phyloP scores from a whole-genome alignment of 2,888 invertebrate species.

The Mesorhabditis sp. region DNA sequence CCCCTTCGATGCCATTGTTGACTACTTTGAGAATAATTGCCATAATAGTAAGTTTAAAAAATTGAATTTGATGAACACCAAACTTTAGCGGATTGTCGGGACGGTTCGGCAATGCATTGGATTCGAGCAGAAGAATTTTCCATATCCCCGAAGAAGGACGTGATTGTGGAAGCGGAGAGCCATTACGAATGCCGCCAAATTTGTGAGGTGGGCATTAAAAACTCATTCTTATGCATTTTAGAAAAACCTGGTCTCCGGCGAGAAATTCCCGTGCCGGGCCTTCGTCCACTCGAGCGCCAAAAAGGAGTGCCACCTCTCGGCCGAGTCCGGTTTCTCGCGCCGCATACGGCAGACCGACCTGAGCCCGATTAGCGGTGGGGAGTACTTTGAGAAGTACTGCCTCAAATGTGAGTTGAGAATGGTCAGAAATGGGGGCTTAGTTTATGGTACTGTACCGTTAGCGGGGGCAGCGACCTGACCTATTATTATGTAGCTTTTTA shows the following conservation, averaged over 20 bases:
- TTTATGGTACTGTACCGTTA: too few relatives aligned
- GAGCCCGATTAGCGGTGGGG: conserved; percentile 41
- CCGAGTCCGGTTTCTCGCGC: conserved; percentile 35
- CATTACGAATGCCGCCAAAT: conserved; percentile 19
- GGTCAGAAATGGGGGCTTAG: too few relatives aligned
- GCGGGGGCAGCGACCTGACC: too few relatives aligned
- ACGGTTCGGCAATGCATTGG: conserved; percentile 43
- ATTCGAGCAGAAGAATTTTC: conserved; percentile 47
- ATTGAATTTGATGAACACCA: not conserved
- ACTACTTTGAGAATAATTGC: conserved; percentile 57
- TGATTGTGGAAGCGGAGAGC: conserved; percentile 42
- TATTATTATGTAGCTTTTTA: too few relatives aligned
- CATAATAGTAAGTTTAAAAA: conserved; percentile 36
- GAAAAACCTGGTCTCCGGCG: conserved; percentile 44
- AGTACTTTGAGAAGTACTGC: conserved; percentile 54
- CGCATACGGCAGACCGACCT: conserved; percentile 28
- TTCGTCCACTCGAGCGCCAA: conserved; percentile 45
- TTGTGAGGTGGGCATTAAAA: conserved; percentile 21
- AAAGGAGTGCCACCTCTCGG: conserved; percentile 50
- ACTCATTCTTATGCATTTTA: conserved; percentile 12
- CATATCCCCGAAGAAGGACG: conserved; percentile 45
- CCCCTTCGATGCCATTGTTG: conserved; percentile 34
- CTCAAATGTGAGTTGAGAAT: conserved; percentile 31
- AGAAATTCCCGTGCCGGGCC: conserved; percentile 50
- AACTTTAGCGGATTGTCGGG: conserved; percentile 21